Evolutionary conservation across 2,113 vertebrate species (phyloP).

Genomic region (Pluvianellus socialis): DNA sequence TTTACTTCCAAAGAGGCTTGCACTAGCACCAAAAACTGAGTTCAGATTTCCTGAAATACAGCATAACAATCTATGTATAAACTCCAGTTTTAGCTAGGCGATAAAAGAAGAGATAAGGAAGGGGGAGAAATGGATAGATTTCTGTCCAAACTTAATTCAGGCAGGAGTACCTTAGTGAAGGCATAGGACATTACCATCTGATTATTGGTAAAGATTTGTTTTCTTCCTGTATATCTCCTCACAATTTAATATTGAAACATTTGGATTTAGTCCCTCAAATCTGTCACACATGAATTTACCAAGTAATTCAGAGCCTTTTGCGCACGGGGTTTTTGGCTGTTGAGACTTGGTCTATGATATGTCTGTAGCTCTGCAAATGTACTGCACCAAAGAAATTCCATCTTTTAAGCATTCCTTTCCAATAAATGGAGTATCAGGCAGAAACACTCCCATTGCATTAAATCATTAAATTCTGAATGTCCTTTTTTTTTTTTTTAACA

Average conservation of each 20-base stretch:
- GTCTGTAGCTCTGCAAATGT: neutral
- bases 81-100: neutral
- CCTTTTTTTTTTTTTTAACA: neutral
- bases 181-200: neutral
- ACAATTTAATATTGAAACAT: neutral
- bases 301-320: neutral
- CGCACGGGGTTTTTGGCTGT: neutral
- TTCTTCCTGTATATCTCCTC: neutral
- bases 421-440: neutral
- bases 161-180: neutral
- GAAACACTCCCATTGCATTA: neutral
- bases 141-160: neutral
- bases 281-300: neutral
- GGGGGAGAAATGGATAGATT: neutral
- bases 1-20: neutral
- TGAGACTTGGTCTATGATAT: neutral
- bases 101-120: neutral
- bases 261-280: neutral
- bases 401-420: neutral
- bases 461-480: neutral
- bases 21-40: neutral
- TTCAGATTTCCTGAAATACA: neutral
- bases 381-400: neutral
- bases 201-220: neutral
- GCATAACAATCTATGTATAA: neutral